Conservation (phyloP, 1,140 invertebrate species). For the Cepaea nemoralis region DNA sequence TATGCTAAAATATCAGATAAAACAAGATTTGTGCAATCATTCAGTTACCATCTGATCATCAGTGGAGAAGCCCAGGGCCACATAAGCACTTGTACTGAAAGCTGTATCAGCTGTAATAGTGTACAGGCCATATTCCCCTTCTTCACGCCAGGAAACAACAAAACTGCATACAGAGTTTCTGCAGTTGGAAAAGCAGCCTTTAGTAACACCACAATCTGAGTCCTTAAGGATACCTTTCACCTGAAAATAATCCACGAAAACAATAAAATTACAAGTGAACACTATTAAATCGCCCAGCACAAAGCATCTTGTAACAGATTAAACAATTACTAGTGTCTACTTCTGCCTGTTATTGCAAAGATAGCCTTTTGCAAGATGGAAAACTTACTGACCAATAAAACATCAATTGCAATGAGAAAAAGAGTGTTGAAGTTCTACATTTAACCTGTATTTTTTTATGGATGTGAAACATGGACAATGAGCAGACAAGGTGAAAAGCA, state of each 20-base stretch:
- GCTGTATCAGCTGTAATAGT: background rate
- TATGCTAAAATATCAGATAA: too few species aligned
- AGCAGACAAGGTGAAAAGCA: too few species aligned
- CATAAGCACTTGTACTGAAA: background rate
- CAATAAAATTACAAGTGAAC: background rate
- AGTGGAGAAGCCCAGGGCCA: background rate
- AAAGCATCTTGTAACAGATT: background rate
- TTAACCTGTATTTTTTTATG: too few species aligned
- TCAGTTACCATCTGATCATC: background rate
- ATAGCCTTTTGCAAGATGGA: too few species aligned
- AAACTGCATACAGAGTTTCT: background rate
- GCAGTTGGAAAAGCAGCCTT: conserved; percentile 18
- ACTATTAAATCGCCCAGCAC: background rate
- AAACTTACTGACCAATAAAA: too few species aligned
- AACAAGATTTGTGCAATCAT: too few species aligned
- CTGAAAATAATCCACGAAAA: background rate
- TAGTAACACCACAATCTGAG: conserved; percentile 12
- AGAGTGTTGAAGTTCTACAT: too few species aligned
- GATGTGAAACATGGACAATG: too few species aligned
- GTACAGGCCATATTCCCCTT: background rate
- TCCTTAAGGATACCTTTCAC: background rate
- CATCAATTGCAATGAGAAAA: too few species aligned
- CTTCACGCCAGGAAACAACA: background rate
- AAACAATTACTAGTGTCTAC: background rate
- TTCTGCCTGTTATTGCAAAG: background rate